These are phyloP conservation scores for Solenopsis fugax DNA, from an alignment of 1,140 invertebrate species.

Conservation along the genomic window DNA sequence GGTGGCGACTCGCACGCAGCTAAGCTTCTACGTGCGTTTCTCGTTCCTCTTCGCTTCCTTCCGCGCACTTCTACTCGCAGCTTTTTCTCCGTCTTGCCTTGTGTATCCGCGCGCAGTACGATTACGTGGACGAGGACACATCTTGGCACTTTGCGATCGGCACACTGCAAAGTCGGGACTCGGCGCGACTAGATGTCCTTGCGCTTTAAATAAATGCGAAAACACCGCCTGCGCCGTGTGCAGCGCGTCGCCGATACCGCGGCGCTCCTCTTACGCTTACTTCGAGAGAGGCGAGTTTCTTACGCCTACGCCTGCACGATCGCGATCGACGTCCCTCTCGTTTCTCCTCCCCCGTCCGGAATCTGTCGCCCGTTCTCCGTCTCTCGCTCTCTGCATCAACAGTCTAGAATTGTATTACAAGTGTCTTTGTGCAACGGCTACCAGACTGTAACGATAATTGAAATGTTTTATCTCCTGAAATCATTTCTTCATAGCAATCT, in stretches of 20 bases:
- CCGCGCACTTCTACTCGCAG: background rate
- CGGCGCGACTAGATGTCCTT: constrained; percentile 83
- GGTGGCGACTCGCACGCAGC: background rate
- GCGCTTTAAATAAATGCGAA: constrained; percentile 85
- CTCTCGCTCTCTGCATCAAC: no score
- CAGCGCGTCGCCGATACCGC: constrained; percentile 64
- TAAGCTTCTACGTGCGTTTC: constrained; percentile 23
- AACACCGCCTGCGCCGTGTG: constrained; percentile 74
- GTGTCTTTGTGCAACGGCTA: constrained; percentile 4
- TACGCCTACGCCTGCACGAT: constrained; percentile 67
- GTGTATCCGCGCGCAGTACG: constrained; percentile 45
- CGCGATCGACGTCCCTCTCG: constrained; percentile 30
- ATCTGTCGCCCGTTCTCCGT: constrained; percentile 37
- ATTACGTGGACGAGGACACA: constrained; percentile 83
- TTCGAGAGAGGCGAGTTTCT: constrained; percentile 60
- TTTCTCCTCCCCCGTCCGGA: background rate
- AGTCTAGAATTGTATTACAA: constrained; percentile 38
- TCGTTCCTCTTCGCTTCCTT: constrained; percentile 27
- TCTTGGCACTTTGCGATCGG: constrained; percentile 83
- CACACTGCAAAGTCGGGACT: constrained; percentile 77
- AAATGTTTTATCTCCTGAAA: background rate
- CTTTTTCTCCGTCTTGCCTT: constrained; percentile 42
- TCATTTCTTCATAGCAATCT: background rate
- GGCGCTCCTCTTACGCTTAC: constrained; percentile 69
- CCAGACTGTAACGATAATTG: background rate